These are phyloP conservation scores for Maniola hyperantus DNA, from an alignment of 2,888 invertebrate genomes.

Conservation along the genomic window DNA sequence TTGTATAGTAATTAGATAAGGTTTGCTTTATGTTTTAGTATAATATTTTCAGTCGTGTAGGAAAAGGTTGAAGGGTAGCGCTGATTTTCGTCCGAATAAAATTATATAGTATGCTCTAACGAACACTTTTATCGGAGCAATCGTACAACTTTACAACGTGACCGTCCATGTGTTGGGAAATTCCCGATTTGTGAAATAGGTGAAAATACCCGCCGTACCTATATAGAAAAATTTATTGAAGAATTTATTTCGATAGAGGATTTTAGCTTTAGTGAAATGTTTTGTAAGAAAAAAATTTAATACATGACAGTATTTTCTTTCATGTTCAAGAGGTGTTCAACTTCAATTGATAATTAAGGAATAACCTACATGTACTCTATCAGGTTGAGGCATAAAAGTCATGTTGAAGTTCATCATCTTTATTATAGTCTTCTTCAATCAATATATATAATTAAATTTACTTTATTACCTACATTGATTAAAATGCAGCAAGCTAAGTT, in stretches of 20 bases:
- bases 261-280: background rate
- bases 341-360: background rate
- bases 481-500: too few species aligned
- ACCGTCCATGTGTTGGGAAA: constrained; percentile 2
- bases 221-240: background rate
- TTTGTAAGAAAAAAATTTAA: background rate
- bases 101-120: background rate
- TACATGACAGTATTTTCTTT: background rate
- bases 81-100: background rate
- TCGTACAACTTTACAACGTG: constrained; percentile 12
- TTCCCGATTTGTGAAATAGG: constrained; percentile 2
- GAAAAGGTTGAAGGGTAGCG: background rate
- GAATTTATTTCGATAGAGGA: background rate
- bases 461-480: too few species aligned
- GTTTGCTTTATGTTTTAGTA: too few species aligned
- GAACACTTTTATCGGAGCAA: constrained; percentile 13
- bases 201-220: background rate
- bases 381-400: too few species aligned
- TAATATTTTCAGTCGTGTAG: too few species aligned
- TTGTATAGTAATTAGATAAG: too few species aligned
- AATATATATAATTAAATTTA: too few species aligned
- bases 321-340: background rate
- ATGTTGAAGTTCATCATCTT: too few species aligned
- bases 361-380: too few species aligned
- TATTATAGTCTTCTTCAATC: too few species aligned